Conservation (phyloP, 2,888 invertebrate species). For the Chrysina gloriosa region DNA sequence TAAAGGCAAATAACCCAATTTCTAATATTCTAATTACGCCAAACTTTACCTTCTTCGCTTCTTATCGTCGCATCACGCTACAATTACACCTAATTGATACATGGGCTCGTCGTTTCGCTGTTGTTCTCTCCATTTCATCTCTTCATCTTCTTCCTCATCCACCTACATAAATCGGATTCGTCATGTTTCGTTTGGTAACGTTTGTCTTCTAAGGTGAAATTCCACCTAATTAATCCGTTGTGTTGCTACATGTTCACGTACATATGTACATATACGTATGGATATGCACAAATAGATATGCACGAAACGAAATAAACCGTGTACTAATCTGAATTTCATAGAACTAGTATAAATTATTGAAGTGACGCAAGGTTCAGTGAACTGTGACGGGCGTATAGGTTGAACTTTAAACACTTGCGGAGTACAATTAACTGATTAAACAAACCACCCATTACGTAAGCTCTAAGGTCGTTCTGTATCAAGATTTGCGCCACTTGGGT, state of each 20-base stretch:
- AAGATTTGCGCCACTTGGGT: not conserved
- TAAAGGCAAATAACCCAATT: conserved; percentile 35
- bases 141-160: conserved; percentile 18
- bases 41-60: conserved; percentile 16
- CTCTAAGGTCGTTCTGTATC: not conserved
- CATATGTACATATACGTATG: not conserved
- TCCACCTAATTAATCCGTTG: conserved; percentile 34
- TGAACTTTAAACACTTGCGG: conserved; percentile 9
- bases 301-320: not conserved
- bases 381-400: conserved; percentile 1
- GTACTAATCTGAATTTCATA: conserved; percentile 8
- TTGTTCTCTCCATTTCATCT: conserved; percentile 11
- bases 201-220: conserved; percentile 7
- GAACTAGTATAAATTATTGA: not conserved
- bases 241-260: not conserved
- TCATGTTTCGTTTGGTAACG: conserved; percentile 28
- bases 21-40: conserved; percentile 36
- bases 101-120: conserved; percentile 28
- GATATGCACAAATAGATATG: not conserved
- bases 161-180: conserved; percentile 5
- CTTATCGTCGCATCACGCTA: conserved; percentile 27
- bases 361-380: conserved; percentile 1
- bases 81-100: conserved; percentile 34
- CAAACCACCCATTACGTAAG: not conserved
- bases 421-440: conserved; percentile 6